A percentile compares a stretch with the other conserved stretches of the same genome.
Evolutionary conservation across 2,888 invertebrate genomes (phyloP).

Genomic region (Chironomus riparius): DNA sequence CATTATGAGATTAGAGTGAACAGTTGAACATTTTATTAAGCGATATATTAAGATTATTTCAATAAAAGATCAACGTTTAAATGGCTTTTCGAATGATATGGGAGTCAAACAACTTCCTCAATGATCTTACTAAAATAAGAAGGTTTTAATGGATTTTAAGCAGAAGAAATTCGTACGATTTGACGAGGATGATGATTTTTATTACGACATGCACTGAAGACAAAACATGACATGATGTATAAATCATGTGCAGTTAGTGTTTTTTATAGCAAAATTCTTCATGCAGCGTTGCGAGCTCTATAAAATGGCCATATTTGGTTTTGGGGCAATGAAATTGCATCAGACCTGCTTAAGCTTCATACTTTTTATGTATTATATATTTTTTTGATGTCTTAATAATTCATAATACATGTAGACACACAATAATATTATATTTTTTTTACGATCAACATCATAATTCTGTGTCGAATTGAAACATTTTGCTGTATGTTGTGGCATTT

Average conservation of each 20-base stretch:
- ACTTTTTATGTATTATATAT: background rate
- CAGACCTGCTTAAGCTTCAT: background rate
- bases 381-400: background rate
- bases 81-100: too few relatives aligned
- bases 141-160: too few relatives aligned
- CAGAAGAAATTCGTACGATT: too few relatives aligned
- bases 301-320: background rate
- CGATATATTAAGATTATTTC: too few relatives aligned
- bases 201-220: background rate
- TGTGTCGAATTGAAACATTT: constrained; percentile 4
- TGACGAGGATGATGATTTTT: background rate
- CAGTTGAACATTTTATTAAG: too few relatives aligned
- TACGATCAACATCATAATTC: background rate
- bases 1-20: background rate
- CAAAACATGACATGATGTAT: background rate
- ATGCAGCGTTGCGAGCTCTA: background rate
- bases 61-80: too few relatives aligned
- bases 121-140: too few relatives aligned
- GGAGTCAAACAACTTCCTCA: too few relatives aligned
- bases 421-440: background rate
- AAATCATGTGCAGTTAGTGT: background rate
- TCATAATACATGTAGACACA: background rate
- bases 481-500: background rate
- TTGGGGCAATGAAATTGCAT: background rate
- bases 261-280: background rate